Percentiles rank a stretch among this genome's conserved stretches.
These are phyloP conservation scores for Coelopa pilipes DNA, from an alignment of 2,888 invertebrate species.

Conservation along the genomic window DNA sequence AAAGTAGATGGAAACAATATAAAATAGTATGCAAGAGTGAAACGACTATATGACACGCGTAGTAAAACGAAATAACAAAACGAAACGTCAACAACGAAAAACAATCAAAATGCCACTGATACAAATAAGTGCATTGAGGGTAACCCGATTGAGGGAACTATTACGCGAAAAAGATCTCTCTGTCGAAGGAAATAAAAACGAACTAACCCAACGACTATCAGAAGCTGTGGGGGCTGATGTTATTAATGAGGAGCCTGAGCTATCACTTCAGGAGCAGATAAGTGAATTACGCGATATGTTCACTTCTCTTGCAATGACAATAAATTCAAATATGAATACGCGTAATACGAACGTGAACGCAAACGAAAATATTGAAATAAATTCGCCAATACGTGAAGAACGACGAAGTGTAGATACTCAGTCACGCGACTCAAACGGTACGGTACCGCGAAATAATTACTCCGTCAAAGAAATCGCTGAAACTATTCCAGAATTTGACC, in stretches of 20 bases:
- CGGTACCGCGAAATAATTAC: background rate
- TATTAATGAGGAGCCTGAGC: background rate
- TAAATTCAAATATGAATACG: background rate
- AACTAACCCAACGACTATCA: background rate
- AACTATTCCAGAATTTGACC: conserved; percentile 34
- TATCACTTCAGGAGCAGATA: background rate
- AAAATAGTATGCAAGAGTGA: too few species aligned
- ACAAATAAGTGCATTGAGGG: background rate
- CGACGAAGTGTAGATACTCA: too few species aligned
- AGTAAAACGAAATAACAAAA: too few species aligned
- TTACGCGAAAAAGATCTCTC: background rate
- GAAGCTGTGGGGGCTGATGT: background rate
- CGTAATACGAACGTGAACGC: background rate
- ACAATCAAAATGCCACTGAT: too few species aligned
- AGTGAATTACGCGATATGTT: background rate
- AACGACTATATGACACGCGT: too few species aligned
- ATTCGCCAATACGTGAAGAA: background rate
- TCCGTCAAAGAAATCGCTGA: conserved; percentile 40
- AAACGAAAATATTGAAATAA: background rate
- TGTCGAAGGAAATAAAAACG: background rate
- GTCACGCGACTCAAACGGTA: background rate
- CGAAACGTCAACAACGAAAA: too few species aligned
- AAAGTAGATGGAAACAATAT: too few species aligned
- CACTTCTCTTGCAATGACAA: background rate
- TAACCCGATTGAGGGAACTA: background rate